Percentiles rank a stretch among this genome's conserved stretches.
Conservation (phyloP, 2,888 invertebrate genomes). For the Drosophila seclusa region DNA sequence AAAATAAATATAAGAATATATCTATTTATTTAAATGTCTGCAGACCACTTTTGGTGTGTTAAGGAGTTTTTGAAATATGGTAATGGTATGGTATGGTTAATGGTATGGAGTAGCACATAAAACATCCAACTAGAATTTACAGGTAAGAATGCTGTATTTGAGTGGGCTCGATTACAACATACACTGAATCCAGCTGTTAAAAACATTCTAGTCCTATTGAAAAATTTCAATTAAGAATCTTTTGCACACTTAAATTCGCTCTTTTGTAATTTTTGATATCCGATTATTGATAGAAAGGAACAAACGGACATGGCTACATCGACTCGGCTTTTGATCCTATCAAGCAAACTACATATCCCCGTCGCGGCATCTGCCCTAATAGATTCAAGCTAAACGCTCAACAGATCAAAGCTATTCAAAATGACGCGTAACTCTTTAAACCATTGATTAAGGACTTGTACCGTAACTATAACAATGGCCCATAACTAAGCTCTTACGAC, state of each 20-base stretch:
- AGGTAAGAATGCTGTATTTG: neutral
- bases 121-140: neutral
- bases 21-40: neutral
- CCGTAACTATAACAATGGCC: neutral
- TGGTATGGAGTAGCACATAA: neutral
- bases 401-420: neutral
- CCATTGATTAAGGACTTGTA: constrained; percentile 16
- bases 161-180: neutral
- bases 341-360: neutral
- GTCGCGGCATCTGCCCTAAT: neutral
- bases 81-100: neutral
- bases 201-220: neutral
- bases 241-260: neutral
- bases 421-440: neutral
- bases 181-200: neutral
- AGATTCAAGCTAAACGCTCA: neutral
- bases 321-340: neutral
- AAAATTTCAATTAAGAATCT: neutral
- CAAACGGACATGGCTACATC: neutral
- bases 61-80: neutral
- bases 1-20: neutral
- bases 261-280: neutral
- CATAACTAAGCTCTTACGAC: constrained; percentile 25
- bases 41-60: neutral
- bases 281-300: neutral